Evolutionary conservation across 2,113 vertebrate species (phyloP).

Genomic region (Cyphotilapia sp.): DNA sequence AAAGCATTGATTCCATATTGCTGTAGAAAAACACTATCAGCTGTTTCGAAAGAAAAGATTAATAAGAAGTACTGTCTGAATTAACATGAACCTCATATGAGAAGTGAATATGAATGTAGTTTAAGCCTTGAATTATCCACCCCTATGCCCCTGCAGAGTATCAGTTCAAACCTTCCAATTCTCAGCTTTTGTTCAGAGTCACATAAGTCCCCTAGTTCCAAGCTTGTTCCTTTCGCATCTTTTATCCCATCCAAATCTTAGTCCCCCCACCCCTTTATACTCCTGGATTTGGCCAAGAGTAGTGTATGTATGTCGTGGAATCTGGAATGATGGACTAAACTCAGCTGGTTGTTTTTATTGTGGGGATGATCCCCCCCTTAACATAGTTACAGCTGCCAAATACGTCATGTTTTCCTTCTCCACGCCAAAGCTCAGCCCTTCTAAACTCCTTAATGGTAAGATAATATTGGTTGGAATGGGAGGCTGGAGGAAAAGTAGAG

Average conservation of each 20-base stretch:
- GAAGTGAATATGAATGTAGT: not conserved
- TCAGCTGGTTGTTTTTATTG: conserved; percentile 63
- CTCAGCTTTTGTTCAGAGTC: conserved; percentile 1
- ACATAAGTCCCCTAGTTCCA: not conserved
- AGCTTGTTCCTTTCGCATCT: not conserved
- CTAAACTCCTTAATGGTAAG: conserved; percentile 34
- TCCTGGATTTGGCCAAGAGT: conserved; percentile 13
- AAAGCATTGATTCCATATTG: not conserved
- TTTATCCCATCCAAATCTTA: not conserved
- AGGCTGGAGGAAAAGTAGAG: not conserved
- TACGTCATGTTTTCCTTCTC: conserved; percentile 48
- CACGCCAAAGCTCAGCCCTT: conserved; percentile 39
- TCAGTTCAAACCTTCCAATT: not conserved
- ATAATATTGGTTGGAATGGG: conserved; percentile 32
- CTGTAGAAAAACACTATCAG: not conserved
- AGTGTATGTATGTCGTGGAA: conserved; percentile 28
- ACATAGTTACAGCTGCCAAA: conserved; percentile 59
- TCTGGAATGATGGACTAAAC: conserved; percentile 38
- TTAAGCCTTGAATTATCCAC: not conserved
- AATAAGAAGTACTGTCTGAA: not conserved
- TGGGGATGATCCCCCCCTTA: conserved; percentile 25
- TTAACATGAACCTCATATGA: not conserved
- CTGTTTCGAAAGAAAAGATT: not conserved
- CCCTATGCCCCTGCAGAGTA: not conserved
- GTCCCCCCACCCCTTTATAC: not conserved